Conservation (phyloP, 2,888 invertebrate species). For the Hydropsyche betteni region DNA sequence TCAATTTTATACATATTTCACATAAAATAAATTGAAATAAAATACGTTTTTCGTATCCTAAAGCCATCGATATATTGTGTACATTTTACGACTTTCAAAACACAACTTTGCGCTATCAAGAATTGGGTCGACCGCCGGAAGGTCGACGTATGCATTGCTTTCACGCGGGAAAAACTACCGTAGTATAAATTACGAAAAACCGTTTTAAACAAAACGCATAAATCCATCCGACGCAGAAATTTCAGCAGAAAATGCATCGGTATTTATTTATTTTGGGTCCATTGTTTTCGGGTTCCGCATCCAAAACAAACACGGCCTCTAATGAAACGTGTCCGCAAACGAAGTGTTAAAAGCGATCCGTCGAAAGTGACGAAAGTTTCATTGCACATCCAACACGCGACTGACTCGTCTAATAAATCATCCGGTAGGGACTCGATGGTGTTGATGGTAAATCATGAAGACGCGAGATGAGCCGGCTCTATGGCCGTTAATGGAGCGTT, state of each 20-base stretch:
- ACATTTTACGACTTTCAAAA: too few species aligned
- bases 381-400: background rate
- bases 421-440: background rate
- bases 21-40: too few species aligned
- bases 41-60: too few species aligned
- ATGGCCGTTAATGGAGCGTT: constrained; percentile 24
- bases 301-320: constrained; percentile 8
- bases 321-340: background rate
- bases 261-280: too few species aligned
- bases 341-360: constrained; percentile 5
- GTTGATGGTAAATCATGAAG: background rate
- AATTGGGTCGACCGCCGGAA: constrained; percentile 7
- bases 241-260: background rate
- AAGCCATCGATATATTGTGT: too few species aligned
- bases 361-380: constrained; percentile 6
- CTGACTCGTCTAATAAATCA: too few species aligned
- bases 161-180: background rate
- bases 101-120: too few species aligned
- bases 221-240: background rate
- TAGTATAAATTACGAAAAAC: background rate
- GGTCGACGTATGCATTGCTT: background rate
- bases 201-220: constrained; percentile 5
- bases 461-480: background rate
- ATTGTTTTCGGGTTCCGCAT: background rate
- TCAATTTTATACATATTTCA: too few species aligned